Percentiles rank a stretch among this genome's conserved stretches.
These are phyloP conservation scores for Heteromormyrus szaboi DNA, from an alignment of 2,797 vertebrate genomes.

Conservation along the genomic window DNA sequence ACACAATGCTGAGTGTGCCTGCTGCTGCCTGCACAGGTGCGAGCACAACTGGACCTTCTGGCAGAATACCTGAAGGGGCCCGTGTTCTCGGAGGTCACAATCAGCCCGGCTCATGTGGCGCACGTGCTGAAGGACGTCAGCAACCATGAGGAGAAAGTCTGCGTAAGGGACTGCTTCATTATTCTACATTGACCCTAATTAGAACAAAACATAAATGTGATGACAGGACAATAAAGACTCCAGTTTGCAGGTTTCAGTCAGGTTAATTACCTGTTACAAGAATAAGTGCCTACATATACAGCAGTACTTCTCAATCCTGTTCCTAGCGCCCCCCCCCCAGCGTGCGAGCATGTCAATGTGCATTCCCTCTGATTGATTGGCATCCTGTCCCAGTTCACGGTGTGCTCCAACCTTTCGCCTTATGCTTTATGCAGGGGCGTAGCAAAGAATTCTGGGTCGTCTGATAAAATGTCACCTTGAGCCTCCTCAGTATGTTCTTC, in stretches of 20 bases:
- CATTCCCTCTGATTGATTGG: neutral
- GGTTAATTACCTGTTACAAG: neutral
- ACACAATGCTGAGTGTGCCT: neutral
- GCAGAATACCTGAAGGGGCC: constrained; percentile 65
- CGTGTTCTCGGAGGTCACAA: constrained; percentile 77
- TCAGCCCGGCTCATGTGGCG: constrained; percentile 77
- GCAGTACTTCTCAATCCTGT: neutral
- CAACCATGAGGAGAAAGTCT: constrained; percentile 74
- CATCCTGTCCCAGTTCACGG: neutral
- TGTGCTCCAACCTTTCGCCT: neutral
- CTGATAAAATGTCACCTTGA: neutral
- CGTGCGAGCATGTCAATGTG: neutral
- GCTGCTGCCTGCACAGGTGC: constrained; percentile 61
- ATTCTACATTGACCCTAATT: neutral
- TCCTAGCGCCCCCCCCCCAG: neutral
- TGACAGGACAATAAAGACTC: neutral
- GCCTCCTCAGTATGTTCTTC: neutral
- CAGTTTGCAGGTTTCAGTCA: neutral
- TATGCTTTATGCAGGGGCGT: neutral
- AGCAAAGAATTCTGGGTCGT: neutral
- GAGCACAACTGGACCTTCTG: constrained; percentile 67
- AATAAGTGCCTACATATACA: neutral
- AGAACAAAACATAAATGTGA: neutral
- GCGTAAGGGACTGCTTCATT: constrained; percentile 59
- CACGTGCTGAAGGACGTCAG: constrained; percentile 79